Evolutionary conservation across 2,888 invertebrate genomes (phyloP), one percentile per base, ranked within the genome.

Genomic region (Drosophila limbata): DNA sequence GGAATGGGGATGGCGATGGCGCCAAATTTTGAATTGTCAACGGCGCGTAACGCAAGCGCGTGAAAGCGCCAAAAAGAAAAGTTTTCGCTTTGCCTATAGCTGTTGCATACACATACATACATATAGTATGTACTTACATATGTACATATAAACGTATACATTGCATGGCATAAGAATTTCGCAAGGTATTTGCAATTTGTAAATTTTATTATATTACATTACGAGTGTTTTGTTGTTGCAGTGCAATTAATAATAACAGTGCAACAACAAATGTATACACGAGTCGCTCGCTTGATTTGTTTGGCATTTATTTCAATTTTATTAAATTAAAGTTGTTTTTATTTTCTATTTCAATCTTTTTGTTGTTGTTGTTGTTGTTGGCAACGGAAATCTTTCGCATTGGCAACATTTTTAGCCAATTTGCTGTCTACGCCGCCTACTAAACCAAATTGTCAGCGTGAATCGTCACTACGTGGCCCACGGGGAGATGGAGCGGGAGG

Each of bases 21-120:
- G 82, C 76, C 82, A 84, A 84, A 81, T 84, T 87, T 68, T 65
- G 39, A 55, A 71, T 59, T 76, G 66, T 48, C 85, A 87, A 56
- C 70, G 73, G 68, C 60, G 85, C 85, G 63, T 47, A 57, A 45
- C 64, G 68, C 53, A 77, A 74, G 50, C 88, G 80, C 88, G 78
- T 77, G 77, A 73, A 86, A 86, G 69, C 71, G 84, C 75, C 84
- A 86, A 83, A 83, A 80, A 37, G 2, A 50, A 50, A 47, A 31
- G 77, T 44, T 31, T 61, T 37, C 28, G 44, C 57, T 61, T 74
- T 52, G 59, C 48, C 19, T 59, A 39, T 59, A 39, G 17, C 53
- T 42, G 50, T 33, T 47, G 35, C 45, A 13, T 4, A 42, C 40
- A 21, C 21, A 25, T 8, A 6, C 21, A 15, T 15, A 39, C 39